Evolutionary conservation across 2,797 vertebrate genomes (phyloP), one percentile per base, ranked within the genome.

Genomic region (Holocentrus rufus): DNA sequence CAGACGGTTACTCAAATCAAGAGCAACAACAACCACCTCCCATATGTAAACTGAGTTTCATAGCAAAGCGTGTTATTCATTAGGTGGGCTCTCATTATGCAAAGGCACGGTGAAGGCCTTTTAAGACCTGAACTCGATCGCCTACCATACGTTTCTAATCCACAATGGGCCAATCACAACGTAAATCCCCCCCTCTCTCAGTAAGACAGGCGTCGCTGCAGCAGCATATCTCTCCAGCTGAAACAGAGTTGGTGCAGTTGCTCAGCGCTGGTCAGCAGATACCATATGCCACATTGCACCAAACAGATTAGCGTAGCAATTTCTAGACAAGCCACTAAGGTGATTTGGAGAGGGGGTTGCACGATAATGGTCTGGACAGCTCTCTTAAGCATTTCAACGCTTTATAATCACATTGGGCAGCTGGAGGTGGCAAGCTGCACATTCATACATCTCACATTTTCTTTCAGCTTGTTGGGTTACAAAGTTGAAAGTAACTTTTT

Each of bases 81-180:
- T 74, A 83, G 50, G 57, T 53, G 57, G 20, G 72, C n/a, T 64
- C 65, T 82, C 76, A 82, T 81, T 78, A 84, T 77, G 79, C 82
- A 87, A 80, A 85, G 71, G 79, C 42, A 53, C 77, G 31, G 15
- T 52, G 18, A 27, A 72, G 80, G 74, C 67, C 79, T 87, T 88
- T 86, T 81, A 89, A 91, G 78, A 84, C 55, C 77, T 86, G 80
- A 84, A 89, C 83, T 77, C 85, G 86, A 90, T 91, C 75, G 11
- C 81, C 23, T 23, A 67, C 84, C 84, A 91, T 82, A 88, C 59
- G 74, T 88, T 91, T 89, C 84, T 89, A 89, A 92, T 92, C 85
- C 87, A 87, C 76, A 56, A 52, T 58, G 52, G 69, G 77, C 79
- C 74, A 84, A 84, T 85, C 77, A 77, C 76, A 85, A 65, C 71